Base-by-base conservation (phyloP, 2,888 invertebrate genomes). In the Idaea biselata region DNA sequence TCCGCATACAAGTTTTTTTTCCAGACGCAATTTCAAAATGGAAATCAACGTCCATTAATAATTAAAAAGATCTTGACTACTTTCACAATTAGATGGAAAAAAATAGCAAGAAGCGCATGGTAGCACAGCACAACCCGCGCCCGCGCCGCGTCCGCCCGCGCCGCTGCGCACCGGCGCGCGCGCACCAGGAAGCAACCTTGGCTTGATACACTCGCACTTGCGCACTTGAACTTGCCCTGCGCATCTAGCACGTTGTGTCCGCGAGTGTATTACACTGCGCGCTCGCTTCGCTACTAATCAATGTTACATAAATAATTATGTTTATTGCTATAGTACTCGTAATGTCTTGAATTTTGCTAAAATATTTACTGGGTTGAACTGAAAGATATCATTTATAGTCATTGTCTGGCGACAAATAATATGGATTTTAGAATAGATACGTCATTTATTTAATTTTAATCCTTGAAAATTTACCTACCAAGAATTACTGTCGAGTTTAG, bases 121-220 rank as follows among this genome's bases (percentile, higher is more conserved):
- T 66, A 66, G 72, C 68, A 69, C 68, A 66, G n/a, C n/a, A n/a
- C n/a, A n/a, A n/a, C 25, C 25, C 25, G 25, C 25, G 66, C 57
- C 63, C 62, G 73, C 68, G 67, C 66, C 58, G 68, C 64, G 62
- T 62, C 56, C 61, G 32, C 61, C 62, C 60, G 73, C 72, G 65
- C 70, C 68, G 76, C 70, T 70, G 78, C 81, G 79, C 75, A 79
- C 73, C 78, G 75, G 65, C 82, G 84, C 84, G 79, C 79, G 84
- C 86, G 86, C 82, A 87, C 82, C 81, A 86, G 89, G 89, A 89
- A 89, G 85, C 84, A 87, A 86, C 89, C 87, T 89, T 87, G 86
- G 79, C 78, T 75, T 74, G 76, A 76, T 82, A 81, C 82, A 82
- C 78, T 75, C 81, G 85, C 80, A 79, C 25, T 25, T 25, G 25